Conservation (phyloP, 2,888 invertebrate species). For the Caenorhabditis japonica region DNA sequence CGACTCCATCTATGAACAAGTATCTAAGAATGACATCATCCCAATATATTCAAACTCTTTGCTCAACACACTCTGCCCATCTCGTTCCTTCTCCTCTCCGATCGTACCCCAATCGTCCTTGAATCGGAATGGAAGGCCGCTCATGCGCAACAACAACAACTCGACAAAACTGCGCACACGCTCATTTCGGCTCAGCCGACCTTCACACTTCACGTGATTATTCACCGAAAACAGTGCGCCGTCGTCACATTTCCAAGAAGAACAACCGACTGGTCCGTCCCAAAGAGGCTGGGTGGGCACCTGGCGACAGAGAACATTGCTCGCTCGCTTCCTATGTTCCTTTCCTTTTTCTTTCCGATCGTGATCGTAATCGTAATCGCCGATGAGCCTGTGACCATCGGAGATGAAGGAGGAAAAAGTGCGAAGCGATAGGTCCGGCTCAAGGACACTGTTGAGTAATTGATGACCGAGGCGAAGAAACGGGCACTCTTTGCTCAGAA, state of each 20-base stretch:
- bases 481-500: conserved; percentile 26
- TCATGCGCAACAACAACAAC: conserved; percentile 51
- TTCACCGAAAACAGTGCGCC: conserved; percentile 13
- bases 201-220: conserved; percentile 42
- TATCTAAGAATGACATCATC: too few species aligned
- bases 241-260: too few species aligned
- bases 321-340: not conserved
- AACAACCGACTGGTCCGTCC: conserved; percentile 7
- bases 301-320: conserved; percentile 28
- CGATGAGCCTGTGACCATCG: conserved; percentile 14
- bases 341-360: not conserved
- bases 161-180: conserved; percentile 35
- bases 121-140: conserved; percentile 46
- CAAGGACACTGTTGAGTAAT: conserved; percentile 40
- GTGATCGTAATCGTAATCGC: conserved; percentile 26
- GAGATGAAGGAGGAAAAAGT: conserved; percentile 6
- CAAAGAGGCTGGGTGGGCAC: not conserved
- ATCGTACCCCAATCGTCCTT: conserved; percentile 33
- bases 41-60: conserved; percentile 40
- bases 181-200: conserved; percentile 44
- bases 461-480: conserved; percentile 8
- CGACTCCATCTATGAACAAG: too few species aligned
- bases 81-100: conserved; percentile 3
- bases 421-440: conserved; percentile 26
- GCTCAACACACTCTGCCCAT: conserved; percentile 29